phyloP scores from a whole-genome alignment of 2,888 invertebrate genomes.

The Stomorhina lunata region DNA sequence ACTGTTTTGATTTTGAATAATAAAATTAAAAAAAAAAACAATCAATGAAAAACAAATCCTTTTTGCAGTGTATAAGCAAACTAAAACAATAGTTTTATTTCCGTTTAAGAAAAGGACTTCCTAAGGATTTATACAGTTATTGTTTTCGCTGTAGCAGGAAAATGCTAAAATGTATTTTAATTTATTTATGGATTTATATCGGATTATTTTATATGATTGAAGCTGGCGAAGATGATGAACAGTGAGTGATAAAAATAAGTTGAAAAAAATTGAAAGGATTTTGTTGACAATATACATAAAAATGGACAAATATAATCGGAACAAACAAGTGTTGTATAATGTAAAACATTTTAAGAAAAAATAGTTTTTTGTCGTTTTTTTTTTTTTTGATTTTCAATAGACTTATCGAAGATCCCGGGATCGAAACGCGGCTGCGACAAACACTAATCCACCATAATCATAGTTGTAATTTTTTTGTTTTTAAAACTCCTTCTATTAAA shows the following conservation, averaged over 20 bases:
- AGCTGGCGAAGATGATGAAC: constrained; percentile 72
- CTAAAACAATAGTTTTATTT: constrained; percentile 48
- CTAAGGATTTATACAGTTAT: not conserved
- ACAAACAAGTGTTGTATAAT: too few species aligned
- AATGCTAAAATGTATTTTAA: constrained; percentile 59
- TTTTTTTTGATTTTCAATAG: too few species aligned
- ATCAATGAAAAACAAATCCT: constrained; percentile 35
- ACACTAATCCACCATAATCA: too few species aligned
- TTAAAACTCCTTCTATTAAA: too few species aligned
- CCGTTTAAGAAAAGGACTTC: constrained; percentile 44
- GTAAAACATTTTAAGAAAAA: too few species aligned
- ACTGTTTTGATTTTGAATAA: not conserved
- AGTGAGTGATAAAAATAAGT: constrained; percentile 68
- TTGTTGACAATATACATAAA: too few species aligned
- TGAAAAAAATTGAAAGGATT: not conserved
- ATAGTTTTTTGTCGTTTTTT: too few species aligned
- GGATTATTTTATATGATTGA: constrained; percentile 58
- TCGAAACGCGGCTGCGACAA: too few species aligned
- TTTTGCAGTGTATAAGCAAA: constrained; percentile 19
- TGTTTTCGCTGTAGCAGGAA: constrained; percentile 8
- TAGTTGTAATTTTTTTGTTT: too few species aligned
- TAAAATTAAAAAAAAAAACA: constrained; percentile 7
- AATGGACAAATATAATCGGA: too few species aligned
- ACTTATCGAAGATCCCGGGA: too few species aligned
- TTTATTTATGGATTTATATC: constrained; percentile 62